phyloP scores from a whole-genome alignment of 2,797 vertebrate species.

The Carcharodon carcharias region DNA sequence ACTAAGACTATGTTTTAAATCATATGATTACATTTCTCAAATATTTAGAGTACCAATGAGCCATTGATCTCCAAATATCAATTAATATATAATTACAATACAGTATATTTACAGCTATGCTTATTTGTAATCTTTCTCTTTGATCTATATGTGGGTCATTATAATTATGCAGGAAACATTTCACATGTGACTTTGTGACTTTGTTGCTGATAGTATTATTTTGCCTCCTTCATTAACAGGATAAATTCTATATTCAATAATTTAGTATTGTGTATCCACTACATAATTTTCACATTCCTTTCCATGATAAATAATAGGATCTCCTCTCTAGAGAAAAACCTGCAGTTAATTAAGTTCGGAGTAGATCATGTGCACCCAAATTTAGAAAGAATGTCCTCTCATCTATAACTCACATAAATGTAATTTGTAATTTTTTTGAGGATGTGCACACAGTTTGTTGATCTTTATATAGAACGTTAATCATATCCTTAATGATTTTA shows the following conservation, averaged over 20 bases:
- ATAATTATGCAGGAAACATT: neutral
- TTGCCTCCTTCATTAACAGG: neutral
- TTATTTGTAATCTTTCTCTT: slow-evolving; percentile 1
- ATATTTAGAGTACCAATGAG: neutral
- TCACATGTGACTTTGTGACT: neutral
- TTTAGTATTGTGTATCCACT: neutral
- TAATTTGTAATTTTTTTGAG: neutral
- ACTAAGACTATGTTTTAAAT: neutral
- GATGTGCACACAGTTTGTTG: neutral
- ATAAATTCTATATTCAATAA: neutral
- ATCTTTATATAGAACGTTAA: neutral
- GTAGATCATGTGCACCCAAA: neutral
- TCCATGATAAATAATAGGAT: neutral
- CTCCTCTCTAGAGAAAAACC: neutral
- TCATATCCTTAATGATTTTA: neutral
- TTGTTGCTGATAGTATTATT: neutral
- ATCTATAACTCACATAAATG: neutral
- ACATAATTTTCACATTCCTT: neutral
- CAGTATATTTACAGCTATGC: neutral
- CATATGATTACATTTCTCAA: neutral
- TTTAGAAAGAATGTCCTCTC: slow-evolving; percentile 24
- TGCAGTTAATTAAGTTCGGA: slow-evolving; percentile 10
- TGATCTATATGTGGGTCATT: neutral
- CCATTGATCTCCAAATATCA: neutral
- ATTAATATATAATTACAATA: neutral